phyloP scores from a whole-genome alignment of 2,797 vertebrate species.

The Hylomyscus alleni region DNA sequence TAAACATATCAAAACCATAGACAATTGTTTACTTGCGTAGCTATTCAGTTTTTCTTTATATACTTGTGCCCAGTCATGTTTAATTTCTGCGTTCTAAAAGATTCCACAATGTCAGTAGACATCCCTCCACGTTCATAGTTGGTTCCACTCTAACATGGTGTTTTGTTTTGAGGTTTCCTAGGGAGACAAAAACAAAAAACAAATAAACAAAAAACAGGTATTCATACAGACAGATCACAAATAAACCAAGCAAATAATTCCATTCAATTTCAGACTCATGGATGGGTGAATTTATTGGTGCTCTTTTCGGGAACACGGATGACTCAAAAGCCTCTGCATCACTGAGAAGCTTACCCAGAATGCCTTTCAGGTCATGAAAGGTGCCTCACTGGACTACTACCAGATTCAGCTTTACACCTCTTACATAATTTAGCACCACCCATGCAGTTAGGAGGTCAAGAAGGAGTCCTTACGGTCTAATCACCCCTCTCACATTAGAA shows the following conservation, averaged over 20 bases:
- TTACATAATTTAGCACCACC: neutral
- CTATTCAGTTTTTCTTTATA: neutral
- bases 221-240: neutral
- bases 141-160: neutral
- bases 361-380: neutral
- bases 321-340: neutral
- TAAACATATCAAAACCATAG: neutral
- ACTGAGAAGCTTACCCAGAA: neutral
- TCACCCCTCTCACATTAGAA: neutral
- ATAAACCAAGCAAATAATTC: neutral
- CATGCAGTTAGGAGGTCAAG: neutral
- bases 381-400: neutral
- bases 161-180: neutral
- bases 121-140: accelerated
- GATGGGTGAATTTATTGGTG: neutral
- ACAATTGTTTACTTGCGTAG: neutral
- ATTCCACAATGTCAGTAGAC: neutral
- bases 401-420: neutral
- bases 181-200: neutral
- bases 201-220: neutral
- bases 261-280: neutral
- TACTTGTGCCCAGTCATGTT: neutral
- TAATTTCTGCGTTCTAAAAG: slow-evolving; percentile 41
- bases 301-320: neutral
- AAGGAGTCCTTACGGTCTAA: neutral